phyloP scores from a whole-genome alignment of 2,888 invertebrate species.

The Altica lythri region DNA sequence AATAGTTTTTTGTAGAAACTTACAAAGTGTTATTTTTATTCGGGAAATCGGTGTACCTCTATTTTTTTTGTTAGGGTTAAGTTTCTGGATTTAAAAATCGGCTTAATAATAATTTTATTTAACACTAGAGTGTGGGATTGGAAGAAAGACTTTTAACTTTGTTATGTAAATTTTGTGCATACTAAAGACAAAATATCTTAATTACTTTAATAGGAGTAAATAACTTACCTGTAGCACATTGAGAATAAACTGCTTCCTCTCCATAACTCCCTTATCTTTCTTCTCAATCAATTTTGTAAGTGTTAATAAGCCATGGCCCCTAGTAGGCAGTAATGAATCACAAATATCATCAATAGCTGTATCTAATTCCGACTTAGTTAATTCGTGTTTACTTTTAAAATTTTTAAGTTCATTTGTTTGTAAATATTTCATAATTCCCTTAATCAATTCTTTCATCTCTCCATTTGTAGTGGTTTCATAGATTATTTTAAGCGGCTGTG shows the following conservation, averaged over 20 bases:
- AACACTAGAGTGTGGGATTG: no score
- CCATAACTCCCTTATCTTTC: constrained; percentile 66
- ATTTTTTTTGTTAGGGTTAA: no score
- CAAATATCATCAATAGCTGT: constrained; percentile 70
- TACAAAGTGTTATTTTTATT: no score
- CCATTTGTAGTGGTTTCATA: constrained; percentile 40
- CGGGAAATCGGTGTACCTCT: no score
- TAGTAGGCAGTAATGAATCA: constrained; percentile 75
- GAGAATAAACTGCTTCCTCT: constrained; percentile 69
- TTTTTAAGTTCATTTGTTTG: constrained; percentile 14
- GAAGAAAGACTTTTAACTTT: no score
- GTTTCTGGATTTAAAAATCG: no score
- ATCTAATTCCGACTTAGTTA: constrained; percentile 59
- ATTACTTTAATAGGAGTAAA: no score
- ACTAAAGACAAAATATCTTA: no score
- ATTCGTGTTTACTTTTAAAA: constrained; percentile 30
- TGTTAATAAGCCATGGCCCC: constrained; percentile 78
- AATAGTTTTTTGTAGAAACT: no score
- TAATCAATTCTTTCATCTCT: constrained; percentile 46
- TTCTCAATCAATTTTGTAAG: constrained; percentile 73
- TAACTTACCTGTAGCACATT: constrained; percentile 71
- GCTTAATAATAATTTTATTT: no score
- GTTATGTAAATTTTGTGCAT: no score
- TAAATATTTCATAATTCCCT: constrained; percentile 39
- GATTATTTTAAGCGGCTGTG: constrained; percentile 43